These are phyloP conservation scores for Pyrochroa serraticornis DNA, from an alignment of 2,888 invertebrate species.

Conservation along the genomic window DNA sequence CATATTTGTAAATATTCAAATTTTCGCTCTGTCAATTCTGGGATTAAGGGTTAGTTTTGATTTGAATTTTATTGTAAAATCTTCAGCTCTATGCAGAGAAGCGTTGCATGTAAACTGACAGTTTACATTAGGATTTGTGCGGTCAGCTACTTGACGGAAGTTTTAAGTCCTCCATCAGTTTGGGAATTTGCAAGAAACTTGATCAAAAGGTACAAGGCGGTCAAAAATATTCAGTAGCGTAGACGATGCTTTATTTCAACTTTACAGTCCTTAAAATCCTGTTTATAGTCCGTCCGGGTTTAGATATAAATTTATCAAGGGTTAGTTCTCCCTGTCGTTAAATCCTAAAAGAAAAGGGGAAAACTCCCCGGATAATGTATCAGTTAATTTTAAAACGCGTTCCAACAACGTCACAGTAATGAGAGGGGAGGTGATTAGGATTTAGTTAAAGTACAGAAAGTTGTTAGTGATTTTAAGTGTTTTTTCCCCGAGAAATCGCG, in stretches of 20 bases:
- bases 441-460: slow-evolving; percentile 6
- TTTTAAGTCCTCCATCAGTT: slow-evolving; percentile 22
- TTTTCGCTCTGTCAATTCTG: slow-evolving; percentile 20
- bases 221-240: no score
- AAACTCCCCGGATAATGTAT: background rate
- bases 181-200: background rate
- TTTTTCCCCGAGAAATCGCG: background rate
- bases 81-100: slow-evolving; percentile 22
- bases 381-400: slow-evolving; percentile 13
- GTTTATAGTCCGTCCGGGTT: slow-evolving; percentile 12
- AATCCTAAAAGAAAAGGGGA: slow-evolving; percentile 2
- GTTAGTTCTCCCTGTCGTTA: slow-evolving; percentile 1
- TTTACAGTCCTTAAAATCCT: slow-evolving; percentile 2
- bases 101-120: slow-evolving; percentile 29
- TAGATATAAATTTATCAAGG: slow-evolving; percentile 15
- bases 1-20: slow-evolving; percentile 7
- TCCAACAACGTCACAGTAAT: background rate
- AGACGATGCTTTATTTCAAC: background rate
- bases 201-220: no score
- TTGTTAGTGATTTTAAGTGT: background rate
- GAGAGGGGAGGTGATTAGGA: slow-evolving; percentile 4
- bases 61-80: slow-evolving; percentile 30
- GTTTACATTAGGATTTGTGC: slow-evolving; percentile 30
- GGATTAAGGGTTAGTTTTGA: slow-evolving; percentile 29
- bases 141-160: slow-evolving; percentile 24